A percentile compares a stretch with the other conserved stretches of the same genome.
Conservation (phyloP, 2,113 vertebrate species). For the Condylura cristata region DNA sequence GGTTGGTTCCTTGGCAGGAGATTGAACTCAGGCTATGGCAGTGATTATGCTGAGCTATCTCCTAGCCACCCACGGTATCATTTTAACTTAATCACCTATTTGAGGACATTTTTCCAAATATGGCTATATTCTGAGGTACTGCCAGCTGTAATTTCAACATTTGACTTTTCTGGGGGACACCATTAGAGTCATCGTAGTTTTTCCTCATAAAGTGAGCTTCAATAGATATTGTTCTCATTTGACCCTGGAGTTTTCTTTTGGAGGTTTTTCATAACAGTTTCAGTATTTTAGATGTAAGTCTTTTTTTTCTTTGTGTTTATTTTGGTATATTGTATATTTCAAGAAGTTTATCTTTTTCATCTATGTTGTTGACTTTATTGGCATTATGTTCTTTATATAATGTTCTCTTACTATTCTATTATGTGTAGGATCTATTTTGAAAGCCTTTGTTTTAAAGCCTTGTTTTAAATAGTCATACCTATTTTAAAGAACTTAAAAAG, state of each 20-base stretch:
- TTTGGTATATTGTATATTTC: not conserved
- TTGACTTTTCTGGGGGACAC: not conserved
- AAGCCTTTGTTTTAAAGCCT: constrained; percentile 3
- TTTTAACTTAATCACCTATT: constrained; percentile 4
- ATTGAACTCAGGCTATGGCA: too few species aligned
- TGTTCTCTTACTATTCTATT: not conserved
- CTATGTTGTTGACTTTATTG: not conserved
- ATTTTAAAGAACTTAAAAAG: constrained; percentile 4
- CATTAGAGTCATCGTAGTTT: not conserved
- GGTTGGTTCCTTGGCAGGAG: too few species aligned
- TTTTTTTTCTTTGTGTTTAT: not conserved
- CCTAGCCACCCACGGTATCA: not conserved
- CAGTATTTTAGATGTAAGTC: not conserved
- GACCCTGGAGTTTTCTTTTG: not conserved
- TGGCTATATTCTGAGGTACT: not conserved
- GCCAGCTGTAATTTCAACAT: not conserved
- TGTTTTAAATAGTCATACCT: not conserved
- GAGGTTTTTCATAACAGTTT: not conserved
- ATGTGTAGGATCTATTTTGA: not conserved
- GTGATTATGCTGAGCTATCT: too few species aligned
- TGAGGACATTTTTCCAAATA: not conserved
- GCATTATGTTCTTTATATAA: not conserved
- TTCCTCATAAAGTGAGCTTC: not conserved
- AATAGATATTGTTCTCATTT: not conserved
- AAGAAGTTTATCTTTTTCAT: not conserved